Base-by-base conservation (phyloP, 2,113 vertebrate species). In the Pyrgilauda ruficollis region DNA sequence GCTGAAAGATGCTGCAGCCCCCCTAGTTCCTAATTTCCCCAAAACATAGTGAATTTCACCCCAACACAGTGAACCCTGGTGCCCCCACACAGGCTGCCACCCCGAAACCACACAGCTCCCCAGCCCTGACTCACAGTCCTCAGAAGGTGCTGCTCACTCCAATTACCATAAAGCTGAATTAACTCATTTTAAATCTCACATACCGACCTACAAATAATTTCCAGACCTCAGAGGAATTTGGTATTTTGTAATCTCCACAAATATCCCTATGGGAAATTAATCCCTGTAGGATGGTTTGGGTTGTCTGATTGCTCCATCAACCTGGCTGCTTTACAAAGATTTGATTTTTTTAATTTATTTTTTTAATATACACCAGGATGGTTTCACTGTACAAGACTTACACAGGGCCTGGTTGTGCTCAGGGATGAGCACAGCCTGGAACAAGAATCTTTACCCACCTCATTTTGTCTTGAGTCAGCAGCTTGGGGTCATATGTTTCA, bases 131-230 rank as follows among this genome's bases (percentile, higher is more conserved):
- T 97, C 97, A 90, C 24, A 5, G 30, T 70, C 55, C 91, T 69
- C 90, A 9, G 18, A 75, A 92, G 75, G 70, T 93, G 90, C 37
- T 37, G 11, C 74, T 92, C 79, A 37, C 47, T 13, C 30, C 69
- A 46, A 62, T 92, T 93, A 96, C 95, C 97, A 94, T 95, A 87
- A 97, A 96, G 43, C 7, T 75, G 84, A 83, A 96, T 68, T 85
- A 74, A 74, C 84, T 96, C 49, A 7, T 95, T 96, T 76, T 50
- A 86, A 67, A 11, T 43, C 93, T 89, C 87, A 59, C 31, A 5
- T 74, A 95, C 94, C 9, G 1, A 70, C 2, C 0, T 1, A 23
- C 47, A 89, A 90, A 89, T 84, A 12, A 81, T 75, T 96, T 93
- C 96, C 97, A 97, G 96, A 94, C 87, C 90, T 44, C 58, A 11